These are phyloP conservation scores for Subacronicta megacephala DNA, from an alignment of 2,888 invertebrate genomes.

Conservation along the genomic window DNA sequence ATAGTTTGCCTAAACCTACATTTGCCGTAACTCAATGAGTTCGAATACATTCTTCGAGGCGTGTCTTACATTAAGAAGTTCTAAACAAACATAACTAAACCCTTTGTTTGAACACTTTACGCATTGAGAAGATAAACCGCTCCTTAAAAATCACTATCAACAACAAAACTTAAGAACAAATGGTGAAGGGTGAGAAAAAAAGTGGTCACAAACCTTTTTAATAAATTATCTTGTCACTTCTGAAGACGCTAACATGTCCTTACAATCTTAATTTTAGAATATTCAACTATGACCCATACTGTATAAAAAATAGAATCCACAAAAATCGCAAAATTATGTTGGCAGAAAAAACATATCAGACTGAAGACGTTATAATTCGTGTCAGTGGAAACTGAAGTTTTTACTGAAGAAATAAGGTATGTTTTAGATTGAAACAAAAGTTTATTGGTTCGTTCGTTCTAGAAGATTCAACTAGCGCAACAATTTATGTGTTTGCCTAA, in stretches of 20 bases:
- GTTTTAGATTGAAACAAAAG: constrained; percentile 51
- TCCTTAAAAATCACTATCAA: constrained; percentile 58
- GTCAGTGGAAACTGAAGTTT: constrained; percentile 46
- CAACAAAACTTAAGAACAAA: constrained; percentile 62
- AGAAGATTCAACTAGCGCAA: constrained; percentile 75
- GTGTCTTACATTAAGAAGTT: not conserved
- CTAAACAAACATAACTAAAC: not conserved
- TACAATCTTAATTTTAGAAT: constrained; percentile 14
- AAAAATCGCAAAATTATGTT: constrained; percentile 39
- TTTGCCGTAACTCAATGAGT: too few relatives aligned
- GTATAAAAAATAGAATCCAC: constrained; percentile 34
- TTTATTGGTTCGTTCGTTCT: constrained; percentile 64
- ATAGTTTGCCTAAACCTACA: too few relatives aligned
- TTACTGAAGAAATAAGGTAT: constrained; percentile 49
- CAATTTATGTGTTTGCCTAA: constrained; percentile 83
- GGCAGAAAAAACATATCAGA: constrained; percentile 47
- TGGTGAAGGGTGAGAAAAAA: constrained; percentile 72
- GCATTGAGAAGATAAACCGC: constrained; percentile 28
- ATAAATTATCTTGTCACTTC: constrained; percentile 77
- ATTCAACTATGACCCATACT: constrained; percentile 52
- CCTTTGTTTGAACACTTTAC: constrained; percentile 10
- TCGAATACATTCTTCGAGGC: too few relatives aligned
- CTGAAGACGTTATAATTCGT: constrained; percentile 50
- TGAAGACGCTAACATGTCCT: constrained; percentile 67
- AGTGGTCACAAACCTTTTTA: constrained; percentile 71